These are phyloP conservation scores for Sthenelais limicola DNA, from an alignment of 2,888 invertebrate species.

Conservation along the genomic window DNA sequence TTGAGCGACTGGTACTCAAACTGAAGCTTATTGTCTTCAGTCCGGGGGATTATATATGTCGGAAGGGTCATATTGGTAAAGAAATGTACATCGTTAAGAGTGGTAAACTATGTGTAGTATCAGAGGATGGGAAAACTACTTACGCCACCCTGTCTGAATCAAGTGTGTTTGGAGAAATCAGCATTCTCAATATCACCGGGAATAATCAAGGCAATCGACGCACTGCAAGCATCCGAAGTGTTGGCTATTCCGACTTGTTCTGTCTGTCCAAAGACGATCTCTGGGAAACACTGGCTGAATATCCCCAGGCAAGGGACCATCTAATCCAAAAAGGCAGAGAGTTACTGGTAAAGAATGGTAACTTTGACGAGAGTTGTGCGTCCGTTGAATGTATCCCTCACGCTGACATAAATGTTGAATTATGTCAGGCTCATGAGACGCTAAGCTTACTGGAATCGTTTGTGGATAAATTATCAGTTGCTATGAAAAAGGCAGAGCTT, in stretches of 20 bases:
- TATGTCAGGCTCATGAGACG: no score
- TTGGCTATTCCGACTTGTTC: constrained; percentile 85
- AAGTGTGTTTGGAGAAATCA: constrained; percentile 72
- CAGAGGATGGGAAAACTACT: constrained; percentile 61
- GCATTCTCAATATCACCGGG: constrained; percentile 76
- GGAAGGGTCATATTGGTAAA: constrained; percentile 95
- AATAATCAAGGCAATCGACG: constrained; percentile 94
- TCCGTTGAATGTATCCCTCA: no score
- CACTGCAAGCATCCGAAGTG: constrained; percentile 91
- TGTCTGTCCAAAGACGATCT: constrained; percentile 90
- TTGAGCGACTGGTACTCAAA: constrained; percentile 66
- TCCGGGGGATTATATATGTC: constrained; percentile 94
- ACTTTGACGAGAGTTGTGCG: constrained; percentile 76
- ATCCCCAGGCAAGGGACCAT: constrained; percentile 73
- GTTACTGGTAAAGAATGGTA: constrained; percentile 72
- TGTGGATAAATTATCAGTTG: no score
- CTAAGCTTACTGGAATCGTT: no score
- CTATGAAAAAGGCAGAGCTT: no score
- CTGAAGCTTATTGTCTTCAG: constrained; percentile 82
- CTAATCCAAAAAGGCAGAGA: constrained; percentile 75
- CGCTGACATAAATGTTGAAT: no score
- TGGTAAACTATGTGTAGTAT: constrained; percentile 64
- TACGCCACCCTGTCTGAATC: constrained; percentile 71
- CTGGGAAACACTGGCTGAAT: constrained; percentile 84
- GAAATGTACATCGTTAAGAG: constrained; percentile 76